Evolutionary conservation across 2,113 vertebrate genomes (phyloP).

Genomic region (Epinephelus lanceolatus): DNA sequence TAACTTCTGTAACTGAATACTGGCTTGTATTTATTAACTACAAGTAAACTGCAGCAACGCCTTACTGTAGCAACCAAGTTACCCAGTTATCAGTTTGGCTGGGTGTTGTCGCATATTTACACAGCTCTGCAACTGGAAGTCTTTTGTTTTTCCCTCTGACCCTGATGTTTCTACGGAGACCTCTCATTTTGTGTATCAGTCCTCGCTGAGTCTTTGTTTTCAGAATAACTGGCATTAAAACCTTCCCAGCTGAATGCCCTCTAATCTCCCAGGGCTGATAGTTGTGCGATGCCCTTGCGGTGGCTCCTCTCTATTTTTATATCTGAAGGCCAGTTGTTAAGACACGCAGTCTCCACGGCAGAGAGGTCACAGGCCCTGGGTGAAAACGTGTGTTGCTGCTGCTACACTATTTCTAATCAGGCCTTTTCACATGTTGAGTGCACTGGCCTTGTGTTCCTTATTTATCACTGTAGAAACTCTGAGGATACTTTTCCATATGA

Average conservation of each 20-base stretch:
- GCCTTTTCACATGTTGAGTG: neutral
- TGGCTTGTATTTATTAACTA: conserved; percentile 37
- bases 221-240: conserved; percentile 63
- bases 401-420: conserved; percentile 9
- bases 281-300: conserved; percentile 36
- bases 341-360: conserved; percentile 12
- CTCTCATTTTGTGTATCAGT: conserved; percentile 31
- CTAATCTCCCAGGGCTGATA: conserved; percentile 54
- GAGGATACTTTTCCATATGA: neutral
- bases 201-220: conserved; percentile 53
- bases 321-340: conserved; percentile 56
- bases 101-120: conserved; percentile 36
- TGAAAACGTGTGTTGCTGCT: neutral
- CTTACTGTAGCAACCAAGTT: neutral
- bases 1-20: conserved; percentile 12
- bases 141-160: conserved; percentile 60
- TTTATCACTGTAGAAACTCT: neutral
- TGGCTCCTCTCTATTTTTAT: conserved; percentile 63
- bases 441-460: neutral
- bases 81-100: conserved; percentile 44
- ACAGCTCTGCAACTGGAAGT: conserved; percentile 22
- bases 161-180: conserved; percentile 59
- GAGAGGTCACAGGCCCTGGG: conserved; percentile 25
- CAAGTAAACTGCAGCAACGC: neutral
- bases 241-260: conserved; percentile 47